A percentile compares a stretch with the other conserved stretches of the same genome.
Evolutionary conservation across 1,140 invertebrate species (phyloP).

Genomic region (Dinoponera quadriceps): DNA sequence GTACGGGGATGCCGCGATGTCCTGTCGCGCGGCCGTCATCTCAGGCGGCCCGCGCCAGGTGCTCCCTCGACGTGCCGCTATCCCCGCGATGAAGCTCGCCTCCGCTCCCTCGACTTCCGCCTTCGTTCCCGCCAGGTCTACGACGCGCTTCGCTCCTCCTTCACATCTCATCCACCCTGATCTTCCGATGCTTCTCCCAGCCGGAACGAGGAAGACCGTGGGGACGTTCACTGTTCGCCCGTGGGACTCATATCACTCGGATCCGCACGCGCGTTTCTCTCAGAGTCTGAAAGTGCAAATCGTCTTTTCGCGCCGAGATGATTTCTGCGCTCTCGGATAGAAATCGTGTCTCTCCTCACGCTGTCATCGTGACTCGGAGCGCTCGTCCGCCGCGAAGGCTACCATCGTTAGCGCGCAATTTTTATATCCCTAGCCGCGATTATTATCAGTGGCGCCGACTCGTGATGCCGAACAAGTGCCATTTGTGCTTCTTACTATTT

Average conservation of each 20-base stretch:
- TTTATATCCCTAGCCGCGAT: too few species aligned
- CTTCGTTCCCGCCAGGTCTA: conserved; percentile 63
- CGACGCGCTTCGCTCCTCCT: conserved; percentile 57
- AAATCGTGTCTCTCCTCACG: neutral
- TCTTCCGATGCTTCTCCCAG: neutral
- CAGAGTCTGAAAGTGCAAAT: conserved; percentile 26
- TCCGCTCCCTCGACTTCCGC: conserved; percentile 61
- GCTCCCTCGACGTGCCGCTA: conserved; percentile 63
- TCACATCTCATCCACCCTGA: conserved; percentile 79
- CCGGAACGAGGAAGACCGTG: neutral
- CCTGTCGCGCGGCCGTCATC: conserved; percentile 82
- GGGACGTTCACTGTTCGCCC: conserved; percentile 5
- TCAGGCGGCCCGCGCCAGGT: conserved; percentile 80
- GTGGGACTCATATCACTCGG: conserved; percentile 1
- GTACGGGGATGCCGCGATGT: conserved; percentile 76
- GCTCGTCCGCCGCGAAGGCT: neutral
- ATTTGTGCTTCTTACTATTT: neutral
- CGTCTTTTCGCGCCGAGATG: neutral
- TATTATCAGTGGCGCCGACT: neutral
- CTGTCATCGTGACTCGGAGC: neutral
- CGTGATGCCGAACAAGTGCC: neutral
- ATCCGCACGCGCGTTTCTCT: neutral
- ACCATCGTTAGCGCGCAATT: neutral
- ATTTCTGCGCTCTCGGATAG: conserved; percentile 5
- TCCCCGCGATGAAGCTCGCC: conserved; percentile 49